A percentile compares a stretch with the other conserved stretches of the same genome.
Conservation (phyloP, 2,113 vertebrate species). For the Casuarius casuarius region DNA sequence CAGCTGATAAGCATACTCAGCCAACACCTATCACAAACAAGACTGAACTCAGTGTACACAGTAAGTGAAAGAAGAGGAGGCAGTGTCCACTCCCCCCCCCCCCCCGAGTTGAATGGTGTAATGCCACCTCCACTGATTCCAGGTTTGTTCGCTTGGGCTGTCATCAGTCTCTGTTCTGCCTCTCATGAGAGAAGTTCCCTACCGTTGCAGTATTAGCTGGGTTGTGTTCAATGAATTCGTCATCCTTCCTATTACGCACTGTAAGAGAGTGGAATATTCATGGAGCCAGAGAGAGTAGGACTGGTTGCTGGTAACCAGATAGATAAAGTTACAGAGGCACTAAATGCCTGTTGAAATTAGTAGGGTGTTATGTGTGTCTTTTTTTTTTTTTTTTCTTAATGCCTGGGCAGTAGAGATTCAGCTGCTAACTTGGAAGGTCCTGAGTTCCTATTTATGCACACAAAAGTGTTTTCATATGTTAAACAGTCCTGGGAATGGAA, state of each 20-base stretch:
- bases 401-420: not conserved
- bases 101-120: fast-evolving
- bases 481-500: not conserved
- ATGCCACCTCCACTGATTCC: not conserved
- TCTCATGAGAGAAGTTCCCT: not conserved
- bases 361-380: not conserved
- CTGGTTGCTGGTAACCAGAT: not conserved
- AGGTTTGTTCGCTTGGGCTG: not conserved
- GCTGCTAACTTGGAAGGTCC: not conserved
- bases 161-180: not conserved
- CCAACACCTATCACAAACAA: not conserved
- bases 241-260: not conserved
- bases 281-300: not conserved
- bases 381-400: not conserved
- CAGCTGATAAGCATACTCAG: not conserved
- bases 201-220: not conserved
- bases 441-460: not conserved
- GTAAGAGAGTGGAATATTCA: not conserved
- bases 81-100: not conserved
- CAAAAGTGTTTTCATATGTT: not conserved
- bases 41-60: not conserved
- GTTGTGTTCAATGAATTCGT: not conserved
- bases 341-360: not conserved
- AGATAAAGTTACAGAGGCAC: not conserved
- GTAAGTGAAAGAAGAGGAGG: not conserved